These are phyloP conservation scores for Anser brachyrhynchus DNA, from an alignment of 2,113 vertebrate species.

Conservation along the genomic window DNA sequence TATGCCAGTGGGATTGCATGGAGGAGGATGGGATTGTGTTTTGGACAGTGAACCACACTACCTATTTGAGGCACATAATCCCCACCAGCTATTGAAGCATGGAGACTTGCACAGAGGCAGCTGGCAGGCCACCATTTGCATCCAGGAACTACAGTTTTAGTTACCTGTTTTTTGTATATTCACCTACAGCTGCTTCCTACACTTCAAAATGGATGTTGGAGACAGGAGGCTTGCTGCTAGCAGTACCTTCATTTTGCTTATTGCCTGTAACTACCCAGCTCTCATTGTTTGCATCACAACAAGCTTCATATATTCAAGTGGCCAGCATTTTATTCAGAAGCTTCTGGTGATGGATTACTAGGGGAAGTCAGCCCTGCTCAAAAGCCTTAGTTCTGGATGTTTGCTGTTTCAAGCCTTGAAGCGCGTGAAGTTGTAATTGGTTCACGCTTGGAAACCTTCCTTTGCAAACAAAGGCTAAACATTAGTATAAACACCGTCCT, in stretches of 20 bases:
- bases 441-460: neutral
- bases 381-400: neutral
- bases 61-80: neutral
- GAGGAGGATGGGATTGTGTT: neutral
- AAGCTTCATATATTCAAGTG: neutral
- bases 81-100: neutral
- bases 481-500: neutral
- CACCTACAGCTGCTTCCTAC: neutral
- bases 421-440: neutral
- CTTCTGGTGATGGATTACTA: neutral
- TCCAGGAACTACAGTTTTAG: neutral
- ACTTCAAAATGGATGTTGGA: neutral
- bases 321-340: neutral
- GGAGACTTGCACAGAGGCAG: neutral
- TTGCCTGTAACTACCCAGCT: neutral
- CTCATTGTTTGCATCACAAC: neutral
- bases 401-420: neutral
- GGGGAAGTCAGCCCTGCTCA: neutral
- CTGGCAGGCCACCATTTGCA: neutral
- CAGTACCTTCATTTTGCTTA: neutral
- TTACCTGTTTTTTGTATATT: neutral
- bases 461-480: neutral
- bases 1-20: neutral
- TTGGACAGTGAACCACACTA: neutral
- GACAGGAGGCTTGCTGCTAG: neutral